Percentiles rank a stretch among this genome's conserved stretches.
Conservation (phyloP, 2,888 invertebrate species). For the Euclidia mi region DNA sequence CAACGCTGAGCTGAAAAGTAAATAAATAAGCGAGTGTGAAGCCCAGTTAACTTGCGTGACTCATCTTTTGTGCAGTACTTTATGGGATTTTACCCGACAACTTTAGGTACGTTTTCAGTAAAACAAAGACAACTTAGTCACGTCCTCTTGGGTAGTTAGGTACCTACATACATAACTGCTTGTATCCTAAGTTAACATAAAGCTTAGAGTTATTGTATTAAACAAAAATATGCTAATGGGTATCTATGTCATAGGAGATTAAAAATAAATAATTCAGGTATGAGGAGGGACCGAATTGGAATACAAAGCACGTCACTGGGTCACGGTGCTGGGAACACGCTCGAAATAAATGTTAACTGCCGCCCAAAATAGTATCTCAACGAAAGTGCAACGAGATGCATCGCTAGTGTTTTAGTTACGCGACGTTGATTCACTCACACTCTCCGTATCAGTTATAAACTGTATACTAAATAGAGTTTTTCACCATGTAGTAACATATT, state of each 20-base stretch:
- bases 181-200: no score
- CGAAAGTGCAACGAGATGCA: slow-evolving; percentile 67
- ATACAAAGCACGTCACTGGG: slow-evolving; percentile 81
- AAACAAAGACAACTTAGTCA: slow-evolving; percentile 20
- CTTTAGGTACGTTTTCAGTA: slow-evolving; percentile 15
- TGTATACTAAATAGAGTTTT: not conserved
- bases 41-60: slow-evolving; percentile 6
- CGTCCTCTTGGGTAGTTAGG: not conserved
- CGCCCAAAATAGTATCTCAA: slow-evolving; percentile 74
- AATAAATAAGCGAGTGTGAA: slow-evolving; percentile 1
- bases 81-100: slow-evolving; percentile 3
- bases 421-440: slow-evolving; percentile 18
- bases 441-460: slow-evolving; percentile 12
- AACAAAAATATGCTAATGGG: slow-evolving; percentile 6
- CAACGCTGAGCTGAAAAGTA: not conserved
- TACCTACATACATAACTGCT: no score
- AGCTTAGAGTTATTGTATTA: not conserved
- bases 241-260: slow-evolving; percentile 29
- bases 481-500: not conserved
- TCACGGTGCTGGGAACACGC: slow-evolving; percentile 78
- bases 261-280: slow-evolving; percentile 72
- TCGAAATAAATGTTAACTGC: slow-evolving; percentile 77
- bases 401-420: slow-evolving; percentile 26
- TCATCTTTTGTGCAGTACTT: slow-evolving; percentile 12
- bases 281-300: slow-evolving; percentile 66